Evolutionary conservation across 2,888 invertebrate species (phyloP).

Genomic region (Tetropium fuscum): DNA sequence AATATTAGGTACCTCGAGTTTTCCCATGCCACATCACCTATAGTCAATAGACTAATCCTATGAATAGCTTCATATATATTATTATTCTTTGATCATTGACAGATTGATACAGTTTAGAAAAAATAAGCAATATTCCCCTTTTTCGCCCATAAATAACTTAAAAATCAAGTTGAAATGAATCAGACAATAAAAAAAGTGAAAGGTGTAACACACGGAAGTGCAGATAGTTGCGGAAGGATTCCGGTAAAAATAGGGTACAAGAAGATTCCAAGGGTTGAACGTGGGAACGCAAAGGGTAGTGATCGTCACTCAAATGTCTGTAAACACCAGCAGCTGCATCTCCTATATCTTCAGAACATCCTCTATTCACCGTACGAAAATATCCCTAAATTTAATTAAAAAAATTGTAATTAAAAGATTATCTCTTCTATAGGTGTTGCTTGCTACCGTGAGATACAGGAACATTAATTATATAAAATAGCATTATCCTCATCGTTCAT

Average conservation of each 20-base stretch:
- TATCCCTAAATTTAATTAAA: conserved; percentile 43
- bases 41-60: conserved; percentile 11
- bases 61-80: conserved; percentile 3
- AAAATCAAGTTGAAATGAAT: conserved; percentile 20
- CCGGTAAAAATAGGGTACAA: conserved; percentile 61
- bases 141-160: conserved; percentile 32
- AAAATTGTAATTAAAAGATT: conserved; percentile 51
- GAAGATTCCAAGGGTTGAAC: conserved; percentile 60
- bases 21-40: conserved; percentile 21
- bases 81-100: conserved; percentile 9
- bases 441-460: conserved; percentile 9
- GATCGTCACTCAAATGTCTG: conserved; percentile 51
- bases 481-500: too few relatives aligned
- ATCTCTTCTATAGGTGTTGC: conserved; percentile 29
- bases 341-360: conserved; percentile 29
- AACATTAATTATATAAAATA: conserved; percentile 7
- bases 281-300: conserved; percentile 62
- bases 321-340: conserved; percentile 52
- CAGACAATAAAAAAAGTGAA: conserved; percentile 40
- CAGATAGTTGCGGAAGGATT: conserved; percentile 63
- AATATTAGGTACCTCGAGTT: too few relatives aligned
- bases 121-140: conserved; percentile 31
- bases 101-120: conserved; percentile 16
- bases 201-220: conserved; percentile 61
- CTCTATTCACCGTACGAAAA: conserved; percentile 34